Base-by-base conservation (phyloP, 2,113 vertebrate genomes). In the Cebus imitator region DNA sequence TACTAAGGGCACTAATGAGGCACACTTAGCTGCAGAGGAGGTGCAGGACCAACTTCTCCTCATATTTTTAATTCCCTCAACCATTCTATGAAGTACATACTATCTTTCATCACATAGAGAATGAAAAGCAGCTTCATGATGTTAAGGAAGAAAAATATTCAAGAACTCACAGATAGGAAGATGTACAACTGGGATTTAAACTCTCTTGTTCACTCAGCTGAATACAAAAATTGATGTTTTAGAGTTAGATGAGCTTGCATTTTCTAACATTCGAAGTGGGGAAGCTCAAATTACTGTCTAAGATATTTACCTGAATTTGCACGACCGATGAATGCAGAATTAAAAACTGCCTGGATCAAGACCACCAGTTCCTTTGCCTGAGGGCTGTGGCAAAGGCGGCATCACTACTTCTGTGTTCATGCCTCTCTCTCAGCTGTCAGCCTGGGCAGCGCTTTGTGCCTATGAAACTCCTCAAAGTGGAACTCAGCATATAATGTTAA, bases 341-440 rank as follows among this genome's bases (percentile, higher is more conserved):
- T 12, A 3, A 30, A 35, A 6, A 16, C 13, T n/a, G 4, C 23
- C 32, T 16, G 35, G 45, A 20, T 48, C 5, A 0, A 2, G 21
- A 2, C 25, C 5, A n/a, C 37, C 4, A 5, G 27, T n/a, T 21
- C 8, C 8, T 35, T 10, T 12, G 1, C 23, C 4, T 2, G 21
- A n/a, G 35, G 50, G 14, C 30, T 11, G 8, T 6, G 45, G 37
- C 0, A 21, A 37, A 72, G 73, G 45, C 18, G 16, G 8, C 3
- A 0, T 14, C 30, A 18, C 1, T 27, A 1, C 10, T 25, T 64
- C 55, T 37, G 5, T 35, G 27, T 64, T 25, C 27, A 58, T 2
- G 14, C 90, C 6, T 35, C 32, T 4, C 45, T 82, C 73, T 45
- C 23, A 66, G 3, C 45, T 27, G 14, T 64, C 20, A 18, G 52